A percentile compares a stretch with the other conserved stretches of the same genome.
Evolutionary conservation across 2,113 vertebrate species (phyloP).

Genomic region (Indicator indicator): DNA sequence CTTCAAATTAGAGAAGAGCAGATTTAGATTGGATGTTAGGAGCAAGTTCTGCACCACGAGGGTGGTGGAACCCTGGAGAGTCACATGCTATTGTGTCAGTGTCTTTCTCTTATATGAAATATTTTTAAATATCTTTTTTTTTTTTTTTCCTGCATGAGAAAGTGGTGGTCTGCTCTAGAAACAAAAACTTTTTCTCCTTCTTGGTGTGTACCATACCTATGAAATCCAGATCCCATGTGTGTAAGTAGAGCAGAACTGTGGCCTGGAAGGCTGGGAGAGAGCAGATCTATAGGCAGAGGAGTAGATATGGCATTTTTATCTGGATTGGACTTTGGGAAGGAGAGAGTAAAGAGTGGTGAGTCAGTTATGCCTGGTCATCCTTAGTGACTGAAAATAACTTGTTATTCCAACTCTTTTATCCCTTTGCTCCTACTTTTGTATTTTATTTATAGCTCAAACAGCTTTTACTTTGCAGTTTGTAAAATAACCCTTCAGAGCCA

Average conservation of each 20-base stretch:
- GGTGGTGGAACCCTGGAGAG: not conserved
- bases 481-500: not conserved
- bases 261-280: not conserved
- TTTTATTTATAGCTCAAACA: constrained; percentile 37
- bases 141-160: not conserved
- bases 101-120: not conserved
- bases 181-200: not conserved
- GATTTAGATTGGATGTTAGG: too few relatives aligned
- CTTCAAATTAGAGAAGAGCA: too few relatives aligned
- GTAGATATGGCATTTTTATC: constrained; percentile 21
- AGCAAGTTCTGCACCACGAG: too few relatives aligned
- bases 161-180: not conserved
- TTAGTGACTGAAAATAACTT: constrained; percentile 59
- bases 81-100: not conserved
- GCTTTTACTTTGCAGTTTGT: constrained; percentile 16
- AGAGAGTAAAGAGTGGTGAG: constrained; percentile 23
- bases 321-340: constrained; percentile 41
- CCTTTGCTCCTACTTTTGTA: constrained; percentile 30
- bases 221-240: not conserved
- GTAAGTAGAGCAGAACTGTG: not conserved
- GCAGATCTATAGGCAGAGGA: not conserved
- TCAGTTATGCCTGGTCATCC: constrained; percentile 60
- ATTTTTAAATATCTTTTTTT: not conserved
- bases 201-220: not conserved
- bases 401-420: constrained; percentile 60